These are phyloP conservation scores for Drosophila parthenogenetica DNA, from an alignment of 2,888 invertebrate species.

Conservation along the genomic window DNA sequence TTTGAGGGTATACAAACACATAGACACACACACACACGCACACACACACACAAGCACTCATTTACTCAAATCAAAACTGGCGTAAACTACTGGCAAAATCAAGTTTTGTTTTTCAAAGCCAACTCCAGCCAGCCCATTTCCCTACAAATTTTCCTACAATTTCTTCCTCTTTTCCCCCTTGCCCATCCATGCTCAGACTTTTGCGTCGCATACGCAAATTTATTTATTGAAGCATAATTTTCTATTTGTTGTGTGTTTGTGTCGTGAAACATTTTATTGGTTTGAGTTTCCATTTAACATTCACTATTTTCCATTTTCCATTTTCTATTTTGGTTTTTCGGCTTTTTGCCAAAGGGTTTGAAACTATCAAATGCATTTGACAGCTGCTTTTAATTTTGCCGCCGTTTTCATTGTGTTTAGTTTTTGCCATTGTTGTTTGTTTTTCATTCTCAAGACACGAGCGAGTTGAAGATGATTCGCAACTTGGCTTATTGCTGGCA, in stretches of 20 bases:
- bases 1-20: conserved; percentile 55
- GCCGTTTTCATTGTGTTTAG: conserved; percentile 15
- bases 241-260: conserved; percentile 56
- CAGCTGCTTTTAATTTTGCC: conserved; percentile 69
- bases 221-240: conserved; percentile 79
- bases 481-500: neutral
- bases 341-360: conserved; percentile 26
- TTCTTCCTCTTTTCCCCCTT: neutral
- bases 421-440: conserved; percentile 5
- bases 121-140: conserved; percentile 16
- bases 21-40: conserved; percentile 8
- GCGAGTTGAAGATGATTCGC: conserved; percentile 3
- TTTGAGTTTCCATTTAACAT: neutral
- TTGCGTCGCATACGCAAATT: conserved; percentile 44
- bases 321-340: neutral
- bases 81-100: conserved; percentile 61
- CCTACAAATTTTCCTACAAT: neutral
- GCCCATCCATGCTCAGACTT: neutral
- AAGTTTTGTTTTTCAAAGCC: conserved; percentile 52
- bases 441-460: conserved; percentile 14
- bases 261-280: neutral
- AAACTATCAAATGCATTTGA: conserved; percentile 77
- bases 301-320: too few species aligned
- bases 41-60: conserved; percentile 9
- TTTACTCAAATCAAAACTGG: conserved; percentile 58